Evolutionary conservation across 2,113 vertebrate species (phyloP).

Genomic region (Labrus mixtus): DNA sequence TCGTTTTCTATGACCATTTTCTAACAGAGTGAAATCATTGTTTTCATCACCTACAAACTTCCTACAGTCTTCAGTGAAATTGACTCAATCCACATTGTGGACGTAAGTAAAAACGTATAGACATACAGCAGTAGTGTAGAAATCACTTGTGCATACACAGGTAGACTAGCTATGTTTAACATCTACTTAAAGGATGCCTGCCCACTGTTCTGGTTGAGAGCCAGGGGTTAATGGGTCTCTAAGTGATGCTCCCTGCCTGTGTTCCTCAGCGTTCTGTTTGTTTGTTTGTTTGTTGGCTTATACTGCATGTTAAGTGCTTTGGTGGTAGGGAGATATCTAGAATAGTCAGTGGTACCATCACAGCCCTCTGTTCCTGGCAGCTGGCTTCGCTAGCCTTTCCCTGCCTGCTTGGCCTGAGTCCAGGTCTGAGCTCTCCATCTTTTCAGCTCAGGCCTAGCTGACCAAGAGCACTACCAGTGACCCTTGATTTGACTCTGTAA

Average conservation of each 20-base stretch:
- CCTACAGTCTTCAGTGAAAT: slow-evolving; percentile 28
- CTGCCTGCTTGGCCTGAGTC: slow-evolving; percentile 54
- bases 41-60: slow-evolving; percentile 37
- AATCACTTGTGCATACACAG: slow-evolving; percentile 59
- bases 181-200: slow-evolving; percentile 63
- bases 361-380: slow-evolving; percentile 66
- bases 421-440: slow-evolving; percentile 54
- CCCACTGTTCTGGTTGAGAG: slow-evolving; percentile 74
- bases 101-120: slow-evolving; percentile 14
- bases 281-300: slow-evolving; percentile 66
- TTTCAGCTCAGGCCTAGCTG: slow-evolving; percentile 33
- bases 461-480: slow-evolving; percentile 51
- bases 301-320: slow-evolving; percentile 73
- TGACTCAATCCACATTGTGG: slow-evolving; percentile 22
- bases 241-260: slow-evolving; percentile 71
- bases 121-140: slow-evolving; percentile 43
- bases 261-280: slow-evolving; percentile 66
- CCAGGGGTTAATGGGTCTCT: slow-evolving; percentile 79
- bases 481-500: slow-evolving; percentile 51
- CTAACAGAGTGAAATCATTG: slow-evolving; percentile 3
- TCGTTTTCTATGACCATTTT: slow-evolving; percentile 36
- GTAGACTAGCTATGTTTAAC: slow-evolving; percentile 59
- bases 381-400: slow-evolving; percentile 48
- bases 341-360: slow-evolving; percentile 64
- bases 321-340: slow-evolving; percentile 60